Percentiles rank a stretch among this genome's conserved stretches.
Evolutionary conservation across 2,113 vertebrate genomes (phyloP).

Genomic region (Bolborhynchus lineola): DNA sequence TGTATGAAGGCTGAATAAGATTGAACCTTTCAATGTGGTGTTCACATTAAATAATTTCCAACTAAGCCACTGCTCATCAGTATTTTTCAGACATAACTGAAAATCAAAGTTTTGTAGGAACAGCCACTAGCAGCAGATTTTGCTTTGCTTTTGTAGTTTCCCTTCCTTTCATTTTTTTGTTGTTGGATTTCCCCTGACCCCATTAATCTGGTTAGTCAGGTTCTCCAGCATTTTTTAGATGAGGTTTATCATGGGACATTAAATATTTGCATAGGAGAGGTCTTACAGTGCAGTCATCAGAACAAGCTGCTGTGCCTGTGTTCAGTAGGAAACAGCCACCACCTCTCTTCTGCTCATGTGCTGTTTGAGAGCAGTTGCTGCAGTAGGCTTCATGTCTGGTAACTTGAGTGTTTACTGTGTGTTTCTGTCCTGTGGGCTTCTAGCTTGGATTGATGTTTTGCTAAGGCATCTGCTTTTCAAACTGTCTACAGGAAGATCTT

Average conservation of each 20-base stretch:
- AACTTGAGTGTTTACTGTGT: not conserved
- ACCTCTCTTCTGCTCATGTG: not conserved
- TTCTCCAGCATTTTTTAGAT: conserved; percentile 67
- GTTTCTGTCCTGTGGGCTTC: not conserved
- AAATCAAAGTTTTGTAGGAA: not conserved
- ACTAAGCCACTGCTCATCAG: not conserved
- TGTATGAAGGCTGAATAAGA: conserved; percentile 11
- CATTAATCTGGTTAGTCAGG: conserved; percentile 58
- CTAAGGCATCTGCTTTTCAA: not conserved
- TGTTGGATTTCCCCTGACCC: not conserved
- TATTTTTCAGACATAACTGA: not conserved
- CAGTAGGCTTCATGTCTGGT: not conserved
- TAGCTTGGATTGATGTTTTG: not conserved
- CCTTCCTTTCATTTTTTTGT: not conserved
- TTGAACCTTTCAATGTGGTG: conserved; percentile 15
- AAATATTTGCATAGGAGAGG: conserved; percentile 58
- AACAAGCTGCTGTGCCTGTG: not conserved
- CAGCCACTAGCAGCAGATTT: not conserved
- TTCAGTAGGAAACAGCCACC: not conserved
- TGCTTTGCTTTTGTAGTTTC: conserved; percentile 52
- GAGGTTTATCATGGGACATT: conserved; percentile 15
- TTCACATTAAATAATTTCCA: conserved; percentile 10
- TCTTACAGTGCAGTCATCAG: not conserved
- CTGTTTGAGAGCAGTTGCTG: not conserved
- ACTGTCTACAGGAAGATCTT: not conserved